Evolutionary conservation across 2,797 vertebrate genomes (phyloP).

Genomic region (Sylvilagus floridanus): DNA sequence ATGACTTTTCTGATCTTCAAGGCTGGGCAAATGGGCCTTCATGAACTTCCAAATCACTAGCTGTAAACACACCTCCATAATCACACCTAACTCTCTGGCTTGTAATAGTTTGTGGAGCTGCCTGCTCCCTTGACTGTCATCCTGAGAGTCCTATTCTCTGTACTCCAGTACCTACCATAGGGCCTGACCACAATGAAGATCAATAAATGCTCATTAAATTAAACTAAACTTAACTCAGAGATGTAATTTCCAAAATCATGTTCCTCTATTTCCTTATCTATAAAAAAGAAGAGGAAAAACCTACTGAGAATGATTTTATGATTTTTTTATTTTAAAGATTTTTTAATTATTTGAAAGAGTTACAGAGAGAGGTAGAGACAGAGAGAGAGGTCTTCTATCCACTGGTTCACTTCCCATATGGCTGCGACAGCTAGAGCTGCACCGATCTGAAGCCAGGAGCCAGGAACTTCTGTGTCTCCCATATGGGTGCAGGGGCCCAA

Average conservation of each 20-base stretch:
- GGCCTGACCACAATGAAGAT: background rate
- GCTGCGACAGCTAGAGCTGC: no score
- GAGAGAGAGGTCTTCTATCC: no score
- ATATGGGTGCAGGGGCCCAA: no score
- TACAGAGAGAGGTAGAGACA: no score
- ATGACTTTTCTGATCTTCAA: background rate
- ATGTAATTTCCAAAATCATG: background rate
- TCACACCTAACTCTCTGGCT: background rate
- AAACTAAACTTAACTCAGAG: background rate
- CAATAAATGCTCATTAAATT: background rate
- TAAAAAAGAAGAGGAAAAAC: background rate
- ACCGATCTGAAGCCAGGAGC: no score
- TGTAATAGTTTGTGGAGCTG: background rate
- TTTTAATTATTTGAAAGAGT: no score
- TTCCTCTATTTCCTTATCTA: background rate
- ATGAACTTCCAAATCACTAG: background rate
- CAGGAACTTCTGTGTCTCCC: no score
- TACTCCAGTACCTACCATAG: background rate
- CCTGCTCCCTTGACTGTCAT: background rate
- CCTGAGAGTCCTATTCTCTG: background rate
- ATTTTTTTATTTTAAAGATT: no score
- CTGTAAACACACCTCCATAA: background rate
- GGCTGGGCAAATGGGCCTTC: background rate
- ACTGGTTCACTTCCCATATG: no score
- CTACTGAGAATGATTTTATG: background rate